A percentile compares a stretch with the other conserved stretches of the same genome.
Conservation (phyloP, 1,140 invertebrate species). For the Triops cancriformis region DNA sequence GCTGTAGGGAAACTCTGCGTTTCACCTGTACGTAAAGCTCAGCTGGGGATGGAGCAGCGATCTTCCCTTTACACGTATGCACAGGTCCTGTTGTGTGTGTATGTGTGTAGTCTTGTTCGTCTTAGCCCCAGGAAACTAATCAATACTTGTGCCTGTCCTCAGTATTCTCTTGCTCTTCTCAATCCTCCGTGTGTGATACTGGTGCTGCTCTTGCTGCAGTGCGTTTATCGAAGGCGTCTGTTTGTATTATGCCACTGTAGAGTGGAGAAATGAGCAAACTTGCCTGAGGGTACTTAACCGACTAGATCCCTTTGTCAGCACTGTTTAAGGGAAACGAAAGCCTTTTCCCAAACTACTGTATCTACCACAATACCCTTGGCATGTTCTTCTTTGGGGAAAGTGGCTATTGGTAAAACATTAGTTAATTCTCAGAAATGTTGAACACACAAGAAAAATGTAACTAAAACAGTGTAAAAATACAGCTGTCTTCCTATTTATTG, state of each 20-base stretch:
- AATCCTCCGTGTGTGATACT: neutral
- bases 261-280: conserved; percentile 9
- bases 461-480: too few relatives aligned
- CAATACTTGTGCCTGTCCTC: neutral
- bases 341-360: too few relatives aligned
- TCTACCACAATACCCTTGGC: too few relatives aligned
- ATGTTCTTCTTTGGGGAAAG: too few relatives aligned
- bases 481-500: too few relatives aligned
- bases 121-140: neutral
- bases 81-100: neutral
- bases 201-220: neutral
- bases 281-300: neutral
- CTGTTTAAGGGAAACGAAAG: neutral
- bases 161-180: neutral
- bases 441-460: too few relatives aligned
- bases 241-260: conserved; percentile 10
- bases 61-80: neutral
- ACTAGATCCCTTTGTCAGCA: neutral
- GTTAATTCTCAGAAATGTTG: too few relatives aligned
- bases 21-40: neutral
- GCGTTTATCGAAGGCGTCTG: conserved; percentile 8
- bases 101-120: neutral
- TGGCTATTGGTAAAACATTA: too few relatives aligned
- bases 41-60: neutral
- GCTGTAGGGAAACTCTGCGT: neutral